phyloP scores from a whole-genome alignment of 2,888 invertebrate species.

The Spilosoma lubricipeda region DNA sequence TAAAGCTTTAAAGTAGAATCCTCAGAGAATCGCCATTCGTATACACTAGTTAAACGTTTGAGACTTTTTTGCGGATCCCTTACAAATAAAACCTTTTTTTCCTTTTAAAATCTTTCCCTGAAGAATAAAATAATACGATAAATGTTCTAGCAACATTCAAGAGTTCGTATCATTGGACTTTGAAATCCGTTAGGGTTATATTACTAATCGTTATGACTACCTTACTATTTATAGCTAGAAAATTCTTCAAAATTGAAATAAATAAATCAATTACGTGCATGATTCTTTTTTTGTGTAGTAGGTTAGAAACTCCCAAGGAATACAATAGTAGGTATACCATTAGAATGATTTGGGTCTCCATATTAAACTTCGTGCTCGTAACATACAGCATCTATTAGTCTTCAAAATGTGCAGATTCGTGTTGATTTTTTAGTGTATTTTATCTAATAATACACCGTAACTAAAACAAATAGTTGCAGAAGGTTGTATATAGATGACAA shows the following conservation, averaged over 20 bases:
- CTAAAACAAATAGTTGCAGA: neutral
- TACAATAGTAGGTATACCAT: neutral
- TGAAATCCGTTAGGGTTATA: neutral
- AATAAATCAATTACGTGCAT: neutral
- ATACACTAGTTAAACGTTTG: slow-evolving; percentile 13
- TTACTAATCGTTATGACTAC: neutral
- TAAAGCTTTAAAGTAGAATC: slow-evolving; percentile 9
- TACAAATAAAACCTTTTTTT: slow-evolving; percentile 16
- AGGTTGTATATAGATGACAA: neutral
- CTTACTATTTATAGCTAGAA: neutral
- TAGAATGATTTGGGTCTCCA: neutral
- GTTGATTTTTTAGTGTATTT: neutral
- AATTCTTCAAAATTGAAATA: neutral
- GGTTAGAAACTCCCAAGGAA: neutral
- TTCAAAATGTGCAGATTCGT: neutral
- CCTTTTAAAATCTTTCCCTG: slow-evolving; percentile 4
- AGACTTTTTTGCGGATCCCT: slow-evolving; percentile 1
- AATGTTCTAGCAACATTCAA: neutral
- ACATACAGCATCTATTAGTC: neutral
- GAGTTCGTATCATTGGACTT: neutral
- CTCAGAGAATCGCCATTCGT: neutral
- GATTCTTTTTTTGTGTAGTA: neutral
- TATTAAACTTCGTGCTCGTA: neutral
- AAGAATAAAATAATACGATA: neutral
- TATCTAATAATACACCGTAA: neutral